These are phyloP conservation scores for Eonycteris spelaea DNA, from an alignment of 2,113 vertebrate species.

Conservation along the genomic window DNA sequence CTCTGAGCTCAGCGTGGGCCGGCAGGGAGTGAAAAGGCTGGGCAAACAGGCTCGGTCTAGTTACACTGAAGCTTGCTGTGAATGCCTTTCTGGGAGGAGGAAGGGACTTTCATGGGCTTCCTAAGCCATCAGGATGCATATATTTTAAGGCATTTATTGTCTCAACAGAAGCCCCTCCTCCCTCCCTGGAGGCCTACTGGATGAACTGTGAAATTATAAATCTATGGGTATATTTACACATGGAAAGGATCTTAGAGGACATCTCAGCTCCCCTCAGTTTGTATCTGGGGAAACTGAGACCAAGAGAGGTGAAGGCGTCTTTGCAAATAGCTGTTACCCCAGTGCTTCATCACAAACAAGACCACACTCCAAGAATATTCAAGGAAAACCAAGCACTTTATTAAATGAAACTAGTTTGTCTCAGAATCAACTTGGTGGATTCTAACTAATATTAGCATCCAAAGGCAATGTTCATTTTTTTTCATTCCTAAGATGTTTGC, in stretches of 20 bases:
- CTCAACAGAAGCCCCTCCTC: no score
- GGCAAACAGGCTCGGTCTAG: neutral
- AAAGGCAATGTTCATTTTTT: neutral
- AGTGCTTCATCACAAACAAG: neutral
- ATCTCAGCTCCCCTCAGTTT: neutral
- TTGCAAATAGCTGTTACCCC: neutral
- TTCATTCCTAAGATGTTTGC: neutral
- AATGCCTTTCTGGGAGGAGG: neutral
- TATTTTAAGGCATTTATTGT: no score
- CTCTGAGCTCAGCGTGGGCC: neutral
- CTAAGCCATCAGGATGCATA: no score
- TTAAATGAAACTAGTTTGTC: neutral
- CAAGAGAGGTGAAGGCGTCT: neutral
- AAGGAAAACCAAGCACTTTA: neutral
- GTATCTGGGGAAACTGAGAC: neutral
- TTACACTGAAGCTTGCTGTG: neutral
- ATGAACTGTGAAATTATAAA: neutral
- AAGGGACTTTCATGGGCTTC: neutral
- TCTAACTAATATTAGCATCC: neutral
- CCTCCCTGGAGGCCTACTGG: neutral
- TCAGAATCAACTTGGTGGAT: neutral
- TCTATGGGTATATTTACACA: neutral
- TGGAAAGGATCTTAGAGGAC: neutral
- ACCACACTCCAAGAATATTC: neutral
- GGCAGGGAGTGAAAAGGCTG: rapidly evolving